Conservation (phyloP, 2,888 invertebrate species). For the Lasius platythorax region DNA sequence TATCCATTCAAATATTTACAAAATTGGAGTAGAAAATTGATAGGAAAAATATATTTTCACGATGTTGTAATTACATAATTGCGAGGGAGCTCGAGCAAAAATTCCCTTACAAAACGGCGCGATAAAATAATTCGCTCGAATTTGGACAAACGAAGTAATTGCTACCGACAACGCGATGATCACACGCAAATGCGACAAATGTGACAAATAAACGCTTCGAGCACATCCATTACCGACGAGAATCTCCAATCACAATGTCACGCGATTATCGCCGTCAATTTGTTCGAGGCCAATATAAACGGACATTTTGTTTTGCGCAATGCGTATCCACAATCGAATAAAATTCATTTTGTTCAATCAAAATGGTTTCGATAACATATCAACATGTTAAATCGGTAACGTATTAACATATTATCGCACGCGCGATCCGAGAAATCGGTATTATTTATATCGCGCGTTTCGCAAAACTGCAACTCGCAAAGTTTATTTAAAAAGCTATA, state of each 20-base stretch:
- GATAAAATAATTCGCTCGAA: conserved; percentile 14
- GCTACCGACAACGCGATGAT: conserved; percentile 20
- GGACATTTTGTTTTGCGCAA: conserved; percentile 1
- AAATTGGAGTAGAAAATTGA: not conserved
- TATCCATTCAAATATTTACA: not conserved
- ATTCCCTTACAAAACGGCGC: conserved; percentile 14
- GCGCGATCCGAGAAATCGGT: not conserved
- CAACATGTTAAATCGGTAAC: conserved; percentile 9
- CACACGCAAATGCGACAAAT: conserved; percentile 36
- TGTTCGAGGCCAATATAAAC: conserved; percentile 30
- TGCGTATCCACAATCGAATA: conserved; percentile 5
- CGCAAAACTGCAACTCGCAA: conserved; percentile 12
- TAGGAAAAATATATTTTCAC: not conserved
- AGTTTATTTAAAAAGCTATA: not conserved
- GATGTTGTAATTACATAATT: not conserved
- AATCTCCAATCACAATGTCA: conserved; percentile 46
- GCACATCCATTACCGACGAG: conserved; percentile 26
- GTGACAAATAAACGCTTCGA: conserved; percentile 40
- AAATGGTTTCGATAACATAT: not conserved
- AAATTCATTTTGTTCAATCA: conserved; percentile 1
- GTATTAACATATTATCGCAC: not conserved
- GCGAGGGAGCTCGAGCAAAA: not conserved
- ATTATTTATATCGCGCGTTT: not conserved
- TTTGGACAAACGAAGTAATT: conserved; percentile 5
- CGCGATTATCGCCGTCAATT: conserved; percentile 37